Evolutionary conservation across 2,888 invertebrate genomes (phyloP).

Genomic region (Tipula confusa): DNA sequence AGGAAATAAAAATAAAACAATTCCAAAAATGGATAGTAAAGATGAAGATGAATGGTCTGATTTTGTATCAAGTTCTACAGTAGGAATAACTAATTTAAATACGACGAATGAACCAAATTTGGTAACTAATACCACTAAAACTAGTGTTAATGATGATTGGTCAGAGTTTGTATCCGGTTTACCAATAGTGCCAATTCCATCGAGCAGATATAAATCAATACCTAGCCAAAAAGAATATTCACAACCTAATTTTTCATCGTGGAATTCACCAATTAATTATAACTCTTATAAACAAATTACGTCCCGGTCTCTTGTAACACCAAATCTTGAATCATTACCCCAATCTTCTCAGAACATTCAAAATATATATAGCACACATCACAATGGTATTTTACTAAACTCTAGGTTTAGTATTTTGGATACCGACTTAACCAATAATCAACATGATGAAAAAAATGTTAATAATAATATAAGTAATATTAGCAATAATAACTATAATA

Average conservation of each 20-base stretch:
- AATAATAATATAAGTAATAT: conserved; percentile 36
- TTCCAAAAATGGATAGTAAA: conserved; percentile 31
- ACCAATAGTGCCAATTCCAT: conserved; percentile 31
- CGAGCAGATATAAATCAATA: neutral
- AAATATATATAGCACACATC: neutral
- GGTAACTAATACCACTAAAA: neutral
- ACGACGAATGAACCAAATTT: neutral
- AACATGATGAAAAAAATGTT: conserved; percentile 35
- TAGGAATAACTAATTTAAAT: neutral
- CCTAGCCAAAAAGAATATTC: neutral
- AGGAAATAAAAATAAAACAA: conserved; percentile 39
- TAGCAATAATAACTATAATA: neutral
- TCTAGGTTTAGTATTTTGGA: neutral
- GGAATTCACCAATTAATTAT: conserved; percentile 35
- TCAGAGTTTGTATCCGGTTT: conserved; percentile 54
- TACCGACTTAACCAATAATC: neutral
- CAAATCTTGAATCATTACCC: neutral
- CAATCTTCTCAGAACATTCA: neutral
- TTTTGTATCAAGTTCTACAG: conserved; percentile 48
- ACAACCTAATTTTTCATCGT: conserved; percentile 35
- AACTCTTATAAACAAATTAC: conserved; percentile 32
- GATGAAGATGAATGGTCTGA: conserved; percentile 56
- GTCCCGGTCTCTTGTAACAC: no score
- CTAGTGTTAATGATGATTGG: conserved; percentile 53
- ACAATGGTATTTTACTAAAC: conserved; percentile 15